Conservation (phyloP, 2,113 vertebrate genomes). For the Cyanoramphus novaezelandiae region DNA sequence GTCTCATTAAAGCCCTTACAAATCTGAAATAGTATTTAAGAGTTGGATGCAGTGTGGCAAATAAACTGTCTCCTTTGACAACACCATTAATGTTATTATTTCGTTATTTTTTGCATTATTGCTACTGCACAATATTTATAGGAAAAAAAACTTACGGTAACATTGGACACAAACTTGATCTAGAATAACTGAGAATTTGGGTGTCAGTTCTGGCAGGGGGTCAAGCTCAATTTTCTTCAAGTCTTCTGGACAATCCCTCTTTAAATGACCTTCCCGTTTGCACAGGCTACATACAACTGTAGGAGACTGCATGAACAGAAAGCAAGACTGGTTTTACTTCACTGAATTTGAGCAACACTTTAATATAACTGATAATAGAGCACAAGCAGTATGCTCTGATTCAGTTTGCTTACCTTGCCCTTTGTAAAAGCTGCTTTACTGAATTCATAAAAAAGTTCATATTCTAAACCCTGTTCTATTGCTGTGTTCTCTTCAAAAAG, state of each 20-base stretch:
- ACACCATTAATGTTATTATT: neutral
- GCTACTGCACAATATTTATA: neutral
- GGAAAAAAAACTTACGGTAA: slow-evolving; percentile 80
- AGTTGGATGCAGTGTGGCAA: neutral
- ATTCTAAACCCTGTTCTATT: neutral
- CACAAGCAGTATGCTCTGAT: neutral
- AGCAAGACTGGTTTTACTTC: neutral
- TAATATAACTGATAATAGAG: neutral
- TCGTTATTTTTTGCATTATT: neutral
- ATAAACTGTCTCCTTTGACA: neutral
- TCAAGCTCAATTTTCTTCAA: slow-evolving; percentile 91
- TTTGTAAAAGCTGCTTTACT: slow-evolving; percentile 85
- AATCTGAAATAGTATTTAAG: neutral
- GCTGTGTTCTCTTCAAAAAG: slow-evolving; percentile 20
- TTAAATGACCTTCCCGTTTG: slow-evolving; percentile 91
- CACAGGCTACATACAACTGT: slow-evolving; percentile 90
- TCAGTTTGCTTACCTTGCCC: slow-evolving; percentile 83
- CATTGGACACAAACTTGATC: slow-evolving; percentile 90
- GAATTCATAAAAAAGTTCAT: slow-evolving; percentile 81
- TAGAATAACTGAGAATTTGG: slow-evolving; percentile 82
- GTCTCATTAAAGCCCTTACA: neutral
- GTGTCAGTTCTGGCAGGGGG: slow-evolving; percentile 82
- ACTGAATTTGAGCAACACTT: neutral
- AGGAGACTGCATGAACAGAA: slow-evolving; percentile 77
- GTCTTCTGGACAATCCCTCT: slow-evolving; percentile 92